Percentiles rank a stretch among this genome's conserved stretches.
phyloP scores from a whole-genome alignment of 2,113 vertebrate genomes.

The Lipophrys pholis region DNA sequence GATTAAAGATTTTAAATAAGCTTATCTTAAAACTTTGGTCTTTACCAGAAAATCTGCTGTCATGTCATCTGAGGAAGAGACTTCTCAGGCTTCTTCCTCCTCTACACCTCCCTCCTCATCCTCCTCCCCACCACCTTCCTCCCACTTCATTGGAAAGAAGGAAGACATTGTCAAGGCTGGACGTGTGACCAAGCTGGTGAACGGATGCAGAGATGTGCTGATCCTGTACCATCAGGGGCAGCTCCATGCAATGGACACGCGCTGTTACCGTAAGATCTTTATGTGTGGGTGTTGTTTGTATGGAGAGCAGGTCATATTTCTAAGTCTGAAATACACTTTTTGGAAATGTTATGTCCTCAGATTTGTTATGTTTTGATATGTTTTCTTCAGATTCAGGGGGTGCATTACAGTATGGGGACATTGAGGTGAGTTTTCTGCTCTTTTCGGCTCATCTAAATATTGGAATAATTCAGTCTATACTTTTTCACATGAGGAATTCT shows the following conservation, averaged over 20 bases:
- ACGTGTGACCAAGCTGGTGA: slow-evolving; percentile 83
- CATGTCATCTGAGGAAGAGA: slow-evolving; percentile 68
- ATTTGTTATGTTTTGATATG: too few relatives aligned
- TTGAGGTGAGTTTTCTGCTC: slow-evolving; percentile 85
- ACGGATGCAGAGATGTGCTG: slow-evolving; percentile 88
- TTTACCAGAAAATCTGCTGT: slow-evolving; percentile 21
- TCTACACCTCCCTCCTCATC: background rate
- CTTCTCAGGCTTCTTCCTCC: slow-evolving; percentile 27
- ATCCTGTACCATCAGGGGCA: slow-evolving; percentile 87
- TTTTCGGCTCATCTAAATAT: background rate
- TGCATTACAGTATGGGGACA: slow-evolving; percentile 88
- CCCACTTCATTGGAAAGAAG: slow-evolving; percentile 83
- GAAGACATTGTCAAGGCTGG: slow-evolving; percentile 84
- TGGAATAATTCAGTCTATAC: background rate
- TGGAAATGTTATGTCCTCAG: background rate
- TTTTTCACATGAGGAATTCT: background rate
- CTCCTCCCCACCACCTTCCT: slow-evolving; percentile 27
- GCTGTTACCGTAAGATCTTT: slow-evolving; percentile 90
- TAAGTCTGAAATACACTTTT: background rate
- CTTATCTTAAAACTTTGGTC: background rate
- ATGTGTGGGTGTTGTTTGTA: slow-evolving; percentile 21
- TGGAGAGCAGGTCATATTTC: background rate
- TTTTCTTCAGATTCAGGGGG: slow-evolving; percentile 90
- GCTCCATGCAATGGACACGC: slow-evolving; percentile 90
- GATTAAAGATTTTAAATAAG: too few relatives aligned